Base-by-base conservation (phyloP, 2,888 invertebrate genomes). In the Cataglyphis altisquamis region DNA sequence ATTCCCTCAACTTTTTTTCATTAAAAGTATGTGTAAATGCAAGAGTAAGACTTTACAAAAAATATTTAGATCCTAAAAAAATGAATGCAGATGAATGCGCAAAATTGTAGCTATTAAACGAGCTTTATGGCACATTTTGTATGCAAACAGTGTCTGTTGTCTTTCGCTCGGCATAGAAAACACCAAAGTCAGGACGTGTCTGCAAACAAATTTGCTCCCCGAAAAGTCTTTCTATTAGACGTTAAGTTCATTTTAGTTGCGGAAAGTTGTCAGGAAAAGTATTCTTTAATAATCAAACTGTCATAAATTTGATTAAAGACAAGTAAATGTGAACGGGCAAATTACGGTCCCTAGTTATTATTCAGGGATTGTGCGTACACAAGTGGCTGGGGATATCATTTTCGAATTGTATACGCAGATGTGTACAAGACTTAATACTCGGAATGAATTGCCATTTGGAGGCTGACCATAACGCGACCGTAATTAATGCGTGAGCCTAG, bases 401-500 rank as follows among this genome's bases (percentile, higher is more conserved):
- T 45, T 15, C 5, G 45, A 5, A 18, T 45, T 45, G 45, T 45
- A 18, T 45, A 45, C 45, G 15, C 45, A 45, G 18, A 1, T 18
- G 1, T 45, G 3, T 41, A 5, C 15, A 45, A 18, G 45, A 18
- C 18, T 18, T 45, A 9, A 70, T 57, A 29, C n/a, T 70, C 25
- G 32, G 18, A 48, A n/a, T 21, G 9, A 32, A 36, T 57, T 60
- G 32, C 41, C 57, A 45, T 57, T 68, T 45, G 32, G 10, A 60
- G 32, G 36, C 78, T 36, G 68, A 18, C 45, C 78, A 45, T 57
- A 68, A 29, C 10, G 15, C 21, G 78, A 60, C 45, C 45, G 32
- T 70, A 78, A 78, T 57, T 70, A 78, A 21, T 78, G 77, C 15
- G 41, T n/a, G 36, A 57, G 41, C 15, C 77, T 39, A 41, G 45